Percentiles rank a stretch among this genome's conserved stretches.
Conservation (phyloP, 1,140 invertebrate genomes). For the Drosophila melanica region DNA sequence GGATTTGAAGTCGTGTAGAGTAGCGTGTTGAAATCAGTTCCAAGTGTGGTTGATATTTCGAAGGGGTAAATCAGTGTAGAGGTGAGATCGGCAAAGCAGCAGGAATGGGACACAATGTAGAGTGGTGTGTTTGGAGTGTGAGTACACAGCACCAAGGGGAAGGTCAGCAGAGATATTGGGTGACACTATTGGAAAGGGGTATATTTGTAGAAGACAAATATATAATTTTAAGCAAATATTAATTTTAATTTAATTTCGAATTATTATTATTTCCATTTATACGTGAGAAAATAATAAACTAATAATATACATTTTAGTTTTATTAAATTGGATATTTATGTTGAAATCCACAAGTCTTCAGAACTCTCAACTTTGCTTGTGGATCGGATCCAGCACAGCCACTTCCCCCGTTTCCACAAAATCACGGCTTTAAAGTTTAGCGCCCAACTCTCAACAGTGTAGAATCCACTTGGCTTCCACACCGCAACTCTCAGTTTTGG, state of each 20-base stretch:
- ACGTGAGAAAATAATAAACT: no score
- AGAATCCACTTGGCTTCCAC: conserved; percentile 30
- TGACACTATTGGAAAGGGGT: no score
- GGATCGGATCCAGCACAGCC: background rate
- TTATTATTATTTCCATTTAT: no score
- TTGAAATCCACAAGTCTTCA: conserved; percentile 1
- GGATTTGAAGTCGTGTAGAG: conserved; percentile 16
- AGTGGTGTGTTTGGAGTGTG: background rate
- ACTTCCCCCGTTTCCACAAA: conserved; percentile 34
- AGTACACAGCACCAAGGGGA: background rate
- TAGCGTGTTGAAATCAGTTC: background rate
- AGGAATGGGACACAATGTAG: conserved; percentile 14
- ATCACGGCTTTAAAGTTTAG: conserved; percentile 16
- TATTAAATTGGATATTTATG: no score
- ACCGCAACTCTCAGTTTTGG: conserved; percentile 23
- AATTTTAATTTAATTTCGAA: no score
- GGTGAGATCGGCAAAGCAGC: background rate
- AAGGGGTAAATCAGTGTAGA: conserved; percentile 15
- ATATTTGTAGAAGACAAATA: background rate
- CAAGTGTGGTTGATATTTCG: background rate
- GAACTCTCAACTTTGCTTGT: conserved; percentile 7
- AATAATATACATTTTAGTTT: no score
- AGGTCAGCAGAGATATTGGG: background rate
- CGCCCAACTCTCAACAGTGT: conserved; percentile 15
- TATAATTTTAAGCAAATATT: background rate